Percentiles rank a stretch among this genome's conserved stretches.
These are phyloP conservation scores for Protophormia terraenovae DNA, from an alignment of 2,888 invertebrate genomes.

Conservation along the genomic window DNA sequence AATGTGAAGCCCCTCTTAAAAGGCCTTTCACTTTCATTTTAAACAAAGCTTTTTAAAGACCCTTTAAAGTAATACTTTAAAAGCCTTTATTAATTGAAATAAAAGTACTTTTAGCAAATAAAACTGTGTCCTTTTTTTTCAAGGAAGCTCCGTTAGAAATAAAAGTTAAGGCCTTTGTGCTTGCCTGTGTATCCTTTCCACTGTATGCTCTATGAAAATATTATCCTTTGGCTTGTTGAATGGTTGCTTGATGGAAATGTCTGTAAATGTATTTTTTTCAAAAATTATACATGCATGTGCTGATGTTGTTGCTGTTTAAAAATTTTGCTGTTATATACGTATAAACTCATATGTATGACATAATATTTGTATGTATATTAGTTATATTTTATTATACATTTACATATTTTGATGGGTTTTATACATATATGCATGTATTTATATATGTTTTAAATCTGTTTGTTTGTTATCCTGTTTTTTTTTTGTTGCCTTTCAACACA, in stretches of 20 bases:
- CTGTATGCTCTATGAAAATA: too few relatives aligned
- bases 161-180: too few relatives aligned
- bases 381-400: slow-evolving; percentile 7
- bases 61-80: too few relatives aligned
- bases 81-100: too few relatives aligned
- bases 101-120: too few relatives aligned
- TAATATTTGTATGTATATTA: neutral
- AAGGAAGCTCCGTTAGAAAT: too few relatives aligned
- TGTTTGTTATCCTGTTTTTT: slow-evolving; percentile 28
- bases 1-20: too few relatives aligned
- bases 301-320: neutral
- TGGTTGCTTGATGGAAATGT: neutral
- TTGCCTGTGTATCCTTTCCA: too few relatives aligned
- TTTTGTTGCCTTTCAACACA: neutral
- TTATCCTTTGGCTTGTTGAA: neutral
- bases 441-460: slow-evolving; percentile 22
- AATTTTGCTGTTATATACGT: neutral
- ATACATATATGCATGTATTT: neutral
- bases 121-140: too few relatives aligned
- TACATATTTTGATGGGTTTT: slow-evolving; percentile 42
- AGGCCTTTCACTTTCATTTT: too few relatives aligned
- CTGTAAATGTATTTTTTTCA: neutral
- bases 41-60: too few relatives aligned
- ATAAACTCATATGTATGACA: neutral
- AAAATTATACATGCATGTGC: slow-evolving; percentile 17